These are phyloP conservation scores for Mormyrus iriodes DNA, from an alignment of 2,113 vertebrate species.

Conservation along the genomic window DNA sequence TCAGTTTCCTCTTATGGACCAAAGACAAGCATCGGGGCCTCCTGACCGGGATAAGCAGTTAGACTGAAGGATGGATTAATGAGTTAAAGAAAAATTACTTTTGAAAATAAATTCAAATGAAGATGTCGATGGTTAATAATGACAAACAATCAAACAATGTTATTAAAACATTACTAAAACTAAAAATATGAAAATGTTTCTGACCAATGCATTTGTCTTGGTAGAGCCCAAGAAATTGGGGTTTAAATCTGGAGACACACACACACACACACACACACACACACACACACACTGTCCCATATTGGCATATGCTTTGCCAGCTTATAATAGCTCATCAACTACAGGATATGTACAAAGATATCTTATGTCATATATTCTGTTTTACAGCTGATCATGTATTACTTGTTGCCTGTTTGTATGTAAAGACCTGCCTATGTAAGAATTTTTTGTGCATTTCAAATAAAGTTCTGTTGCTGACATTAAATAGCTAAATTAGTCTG, in stretches of 20 bases:
- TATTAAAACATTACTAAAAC: neutral
- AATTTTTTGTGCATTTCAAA: neutral
- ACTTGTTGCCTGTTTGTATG: neutral
- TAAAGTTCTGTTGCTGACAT: neutral
- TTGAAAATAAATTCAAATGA: neutral
- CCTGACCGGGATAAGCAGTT: neutral
- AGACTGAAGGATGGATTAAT: neutral
- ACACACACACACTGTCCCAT: neutral
- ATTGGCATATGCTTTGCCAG: neutral
- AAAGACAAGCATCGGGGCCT: neutral
- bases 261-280: no score
- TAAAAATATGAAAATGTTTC: no score
- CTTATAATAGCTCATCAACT: neutral
- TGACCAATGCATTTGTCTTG: neutral
- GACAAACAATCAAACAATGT: neutral
- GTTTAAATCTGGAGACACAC: neutral
- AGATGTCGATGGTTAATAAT: neutral
- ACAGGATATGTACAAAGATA: neutral
- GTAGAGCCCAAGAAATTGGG: neutral
- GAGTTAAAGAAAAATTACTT: neutral
- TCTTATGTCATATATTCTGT: neutral
- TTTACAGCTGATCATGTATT: neutral
- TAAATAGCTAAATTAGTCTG: neutral
- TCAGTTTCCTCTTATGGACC: neutral
- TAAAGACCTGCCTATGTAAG: neutral